Base-by-base conservation (phyloP, 2,113 vertebrate genomes). In the Paracanthobrama guichenoti region DNA sequence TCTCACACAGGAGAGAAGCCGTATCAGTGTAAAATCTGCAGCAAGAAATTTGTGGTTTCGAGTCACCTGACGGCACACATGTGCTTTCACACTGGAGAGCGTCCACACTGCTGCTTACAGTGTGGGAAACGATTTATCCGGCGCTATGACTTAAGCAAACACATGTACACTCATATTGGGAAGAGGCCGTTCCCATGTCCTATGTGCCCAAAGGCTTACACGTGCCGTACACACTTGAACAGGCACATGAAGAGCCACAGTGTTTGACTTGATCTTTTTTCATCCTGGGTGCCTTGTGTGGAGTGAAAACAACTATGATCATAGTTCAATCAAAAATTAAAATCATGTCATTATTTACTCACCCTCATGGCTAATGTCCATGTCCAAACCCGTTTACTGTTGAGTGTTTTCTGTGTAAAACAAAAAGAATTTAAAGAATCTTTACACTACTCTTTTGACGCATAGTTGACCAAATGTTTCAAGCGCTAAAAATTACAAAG, bases 1-100 rank as follows among this genome's bases (percentile, higher is more conserved):
- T 91, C 85, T 0, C 94, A 94, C 85, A 94, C 94, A 0, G 94
- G 94, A 0, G 94, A 94, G 12, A 88, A 90, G 13, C 94, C 93
- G 0, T 94, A 93, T 85, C 57, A 85, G 72, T 94, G 94, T 46
- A 86, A 79, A 74, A 89, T 93, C 53, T 94, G 94, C 0, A 91
- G 91, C 0, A 94, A 93, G 64, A 90, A 90, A 50, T 94, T 94
- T 71, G 88, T 92, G 48, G 92, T 92, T 10, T 94, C 93, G 72
- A 92, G 93, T 80, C 93, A 94, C 88, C 91, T 94, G 81, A 93
- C 88, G 0, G 92, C 92, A 0, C 94, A 94, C 87, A 91, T 89
- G 4, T 86, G 92, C 22, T 92, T 91, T 0, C 94, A 94, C 89
- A 94, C 90, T 82, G 93, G 93, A 8, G 93, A 94, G 84, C 93